A percentile compares a stretch with the other conserved stretches of the same genome.
phyloP scores from a whole-genome alignment of 2,113 vertebrate species.

The Mesitornis unicolor region DNA sequence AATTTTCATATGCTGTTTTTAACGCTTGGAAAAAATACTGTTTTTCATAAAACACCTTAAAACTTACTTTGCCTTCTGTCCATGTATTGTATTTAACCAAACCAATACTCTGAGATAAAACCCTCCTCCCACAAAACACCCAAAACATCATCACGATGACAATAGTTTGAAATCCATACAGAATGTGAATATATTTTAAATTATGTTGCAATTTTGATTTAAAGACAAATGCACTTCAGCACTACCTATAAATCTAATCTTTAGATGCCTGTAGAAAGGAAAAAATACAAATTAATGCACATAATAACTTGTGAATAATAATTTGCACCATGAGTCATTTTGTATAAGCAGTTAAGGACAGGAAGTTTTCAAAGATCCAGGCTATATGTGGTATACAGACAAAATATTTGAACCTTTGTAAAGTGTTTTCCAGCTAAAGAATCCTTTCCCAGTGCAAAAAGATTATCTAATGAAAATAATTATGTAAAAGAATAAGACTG shows the following conservation, averaged over 20 bases:
- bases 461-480: neutral
- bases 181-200: neutral
- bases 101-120: neutral
- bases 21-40: neutral
- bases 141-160: neutral
- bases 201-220: neutral
- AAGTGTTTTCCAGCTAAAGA: slow-evolving; percentile 25
- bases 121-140: neutral
- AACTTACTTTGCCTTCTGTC: neutral
- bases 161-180: slow-evolving; percentile 20
- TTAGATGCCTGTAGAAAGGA: neutral
- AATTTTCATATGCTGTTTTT: neutral
- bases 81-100: neutral
- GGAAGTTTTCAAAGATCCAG: slow-evolving; percentile 21
- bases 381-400: slow-evolving; percentile 27
- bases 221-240: neutral
- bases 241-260: neutral
- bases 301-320: neutral
- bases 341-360: slow-evolving; percentile 23
- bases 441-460: slow-evolving; percentile 6
- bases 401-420: slow-evolving; percentile 35
- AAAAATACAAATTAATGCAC: neutral
- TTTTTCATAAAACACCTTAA: neutral
- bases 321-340: slow-evolving; percentile 36
- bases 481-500: neutral